phyloP scores from a whole-genome alignment of 2,888 invertebrate species.

The Polietes domitor region DNA sequence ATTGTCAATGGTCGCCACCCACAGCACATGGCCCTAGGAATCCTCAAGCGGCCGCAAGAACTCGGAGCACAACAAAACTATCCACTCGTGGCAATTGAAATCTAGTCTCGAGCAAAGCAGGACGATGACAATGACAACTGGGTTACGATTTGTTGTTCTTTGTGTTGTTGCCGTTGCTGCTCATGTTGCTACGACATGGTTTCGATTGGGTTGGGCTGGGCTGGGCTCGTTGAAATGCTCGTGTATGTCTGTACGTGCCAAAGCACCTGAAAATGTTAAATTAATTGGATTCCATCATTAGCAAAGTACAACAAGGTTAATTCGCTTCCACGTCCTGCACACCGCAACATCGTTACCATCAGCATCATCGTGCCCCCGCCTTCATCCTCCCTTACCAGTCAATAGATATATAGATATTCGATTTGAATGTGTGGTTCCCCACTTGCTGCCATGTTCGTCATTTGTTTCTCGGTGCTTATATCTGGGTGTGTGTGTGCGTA shows the following conservation, averaged over 20 bases:
- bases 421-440: slow-evolving; percentile 23
- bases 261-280: slow-evolving; percentile 55
- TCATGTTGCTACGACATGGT: too few relatives aligned
- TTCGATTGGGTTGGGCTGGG: background rate
- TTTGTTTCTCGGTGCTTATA: background rate
- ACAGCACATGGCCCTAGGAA: background rate
- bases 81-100: background rate
- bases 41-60: background rate
- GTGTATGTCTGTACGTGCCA: slow-evolving; percentile 59
- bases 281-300: slow-evolving; percentile 59
- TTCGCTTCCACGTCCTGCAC: background rate
- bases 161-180: too few relatives aligned
- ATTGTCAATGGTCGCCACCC: background rate
- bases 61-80: background rate
- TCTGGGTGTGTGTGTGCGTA: too few relatives aligned
- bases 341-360: background rate
- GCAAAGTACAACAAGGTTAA: slow-evolving; percentile 44
- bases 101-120: background rate
- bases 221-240: slow-evolving; percentile 9
- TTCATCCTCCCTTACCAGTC: background rate
- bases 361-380: background rate
- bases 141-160: too few relatives aligned
- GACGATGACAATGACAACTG: background rate
- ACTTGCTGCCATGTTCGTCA: background rate
- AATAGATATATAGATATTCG: background rate